These are phyloP conservation scores for Propsilocerus akamusi DNA, from an alignment of 1,140 invertebrate genomes.

Conservation along the genomic window DNA sequence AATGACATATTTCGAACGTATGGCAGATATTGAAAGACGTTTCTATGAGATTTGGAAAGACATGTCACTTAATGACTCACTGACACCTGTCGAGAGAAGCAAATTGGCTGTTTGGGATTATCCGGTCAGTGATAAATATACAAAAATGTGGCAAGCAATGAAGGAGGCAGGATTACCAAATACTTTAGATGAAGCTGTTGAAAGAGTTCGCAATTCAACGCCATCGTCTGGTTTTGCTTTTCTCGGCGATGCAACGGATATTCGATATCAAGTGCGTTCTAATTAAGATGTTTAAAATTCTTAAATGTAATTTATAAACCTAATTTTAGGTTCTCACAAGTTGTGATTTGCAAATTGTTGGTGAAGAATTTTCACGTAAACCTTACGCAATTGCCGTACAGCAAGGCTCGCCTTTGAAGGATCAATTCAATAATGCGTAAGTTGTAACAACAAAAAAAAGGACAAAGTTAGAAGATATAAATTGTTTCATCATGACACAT, in stretches of 20 bases:
- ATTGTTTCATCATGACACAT: conserved; percentile 7
- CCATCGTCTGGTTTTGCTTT: conserved; percentile 73
- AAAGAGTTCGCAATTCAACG: conserved; percentile 52
- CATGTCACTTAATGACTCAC: conserved; percentile 86
- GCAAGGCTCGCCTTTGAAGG: conserved; percentile 81
- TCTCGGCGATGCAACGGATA: conserved; percentile 84
- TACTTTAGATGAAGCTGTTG: conserved; percentile 55
- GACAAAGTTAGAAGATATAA: background rate
- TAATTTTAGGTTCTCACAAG: conserved; percentile 47
- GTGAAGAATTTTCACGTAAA: conserved; percentile 92
- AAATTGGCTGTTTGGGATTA: conserved; percentile 97
- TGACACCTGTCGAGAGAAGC: conserved; percentile 72
- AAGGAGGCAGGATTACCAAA: conserved; percentile 67
- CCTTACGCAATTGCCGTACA: conserved; percentile 93
- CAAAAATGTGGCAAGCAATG: conserved; percentile 97
- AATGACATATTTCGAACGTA: conserved; percentile 86
- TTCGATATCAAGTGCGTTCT: conserved; percentile 51
- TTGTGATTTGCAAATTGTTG: conserved; percentile 78
- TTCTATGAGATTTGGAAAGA: conserved; percentile 98
- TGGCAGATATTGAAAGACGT: conserved; percentile 84
- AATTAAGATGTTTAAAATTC: background rate
- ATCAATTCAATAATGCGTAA: conserved; percentile 81
- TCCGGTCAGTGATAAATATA: conserved; percentile 94
- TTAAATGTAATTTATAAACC: background rate
- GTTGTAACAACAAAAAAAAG: conserved; percentile 15